Conservation (phyloP, 2,888 invertebrate genomes). For the Cotesia congregata region DNA sequence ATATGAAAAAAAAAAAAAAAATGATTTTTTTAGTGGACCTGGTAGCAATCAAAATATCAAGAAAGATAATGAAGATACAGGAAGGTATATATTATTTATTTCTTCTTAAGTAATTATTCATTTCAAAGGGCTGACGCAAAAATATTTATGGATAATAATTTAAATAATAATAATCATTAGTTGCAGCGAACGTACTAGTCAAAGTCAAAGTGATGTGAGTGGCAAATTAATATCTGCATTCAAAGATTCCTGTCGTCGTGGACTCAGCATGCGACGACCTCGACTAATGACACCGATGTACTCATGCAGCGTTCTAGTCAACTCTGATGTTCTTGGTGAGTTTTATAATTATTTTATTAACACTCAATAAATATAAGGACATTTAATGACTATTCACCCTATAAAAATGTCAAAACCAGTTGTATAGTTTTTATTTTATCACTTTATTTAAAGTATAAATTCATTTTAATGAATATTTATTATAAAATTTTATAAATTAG, state of each 20-base stretch:
- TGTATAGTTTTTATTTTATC: neutral
- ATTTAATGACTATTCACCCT: neutral
- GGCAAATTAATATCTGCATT: constrained; percentile 94
- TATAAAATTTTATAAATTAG: neutral
- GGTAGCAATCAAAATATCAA: neutral
- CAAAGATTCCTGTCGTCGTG: constrained; percentile 89
- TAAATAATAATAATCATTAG: constrained; percentile 46
- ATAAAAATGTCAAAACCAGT: neutral
- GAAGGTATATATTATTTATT: neutral
- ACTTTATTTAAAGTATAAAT: neutral
- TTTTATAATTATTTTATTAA: constrained; percentile 51
- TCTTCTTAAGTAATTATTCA: neutral
- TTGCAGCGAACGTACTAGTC: constrained; percentile 52
- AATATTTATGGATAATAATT: neutral
- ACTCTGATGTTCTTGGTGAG: constrained; percentile 90
- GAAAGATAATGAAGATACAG: neutral
- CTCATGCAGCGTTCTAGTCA: constrained; percentile 84
- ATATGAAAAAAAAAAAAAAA: neutral
- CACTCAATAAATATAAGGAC: neutral
- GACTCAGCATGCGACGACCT: constrained; percentile 91
- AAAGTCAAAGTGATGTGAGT: constrained; percentile 71
- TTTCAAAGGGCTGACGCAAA: neutral
- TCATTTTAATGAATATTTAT: constrained; percentile 1
- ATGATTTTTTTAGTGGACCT: constrained; percentile 1
- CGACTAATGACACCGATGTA: constrained; percentile 97